phyloP scores from a whole-genome alignment of 1,140 invertebrate species.

The Drosophila varians region DNA sequence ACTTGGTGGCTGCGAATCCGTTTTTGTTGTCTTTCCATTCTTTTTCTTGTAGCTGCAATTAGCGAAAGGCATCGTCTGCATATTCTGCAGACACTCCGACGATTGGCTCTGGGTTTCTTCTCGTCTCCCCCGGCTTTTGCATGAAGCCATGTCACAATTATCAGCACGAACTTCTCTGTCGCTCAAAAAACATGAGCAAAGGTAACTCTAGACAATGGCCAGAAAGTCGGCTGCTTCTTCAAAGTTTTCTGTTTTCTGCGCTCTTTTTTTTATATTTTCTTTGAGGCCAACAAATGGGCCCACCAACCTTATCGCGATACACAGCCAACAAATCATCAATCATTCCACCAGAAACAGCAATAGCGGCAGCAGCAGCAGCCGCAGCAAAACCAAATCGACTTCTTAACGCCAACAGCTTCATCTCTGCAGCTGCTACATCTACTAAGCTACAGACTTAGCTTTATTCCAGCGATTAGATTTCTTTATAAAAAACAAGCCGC shows the following conservation, averaged over 20 bases:
- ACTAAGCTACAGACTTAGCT: constrained; percentile 7
- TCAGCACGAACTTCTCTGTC: constrained; percentile 67
- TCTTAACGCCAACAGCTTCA: constrained; percentile 71
- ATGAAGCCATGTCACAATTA: constrained; percentile 63
- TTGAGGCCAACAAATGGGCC: constrained; percentile 25
- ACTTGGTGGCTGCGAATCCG: constrained; percentile 19
- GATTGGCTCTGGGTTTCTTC: constrained; percentile 14
- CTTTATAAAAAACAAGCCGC: constrained; percentile 28
- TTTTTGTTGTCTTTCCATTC: constrained; percentile 1
- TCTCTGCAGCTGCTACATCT: constrained; percentile 14
- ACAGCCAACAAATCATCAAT: constrained; percentile 73
- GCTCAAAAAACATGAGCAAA: constrained; percentile 58
- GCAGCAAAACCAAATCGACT: constrained; percentile 63
- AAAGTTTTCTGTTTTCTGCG: constrained; percentile 30
- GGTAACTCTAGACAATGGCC: constrained; percentile 59
- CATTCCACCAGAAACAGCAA: constrained; percentile 43
- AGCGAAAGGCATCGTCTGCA: constrained; percentile 33
- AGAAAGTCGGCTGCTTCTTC: constrained; percentile 22
- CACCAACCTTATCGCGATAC: constrained; percentile 54
- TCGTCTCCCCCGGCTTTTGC: constrained; percentile 19
- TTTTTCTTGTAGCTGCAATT: constrained; percentile 35
- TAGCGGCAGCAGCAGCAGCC: constrained; percentile 23
- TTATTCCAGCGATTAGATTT: constrained; percentile 47
- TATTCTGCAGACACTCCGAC: constrained; percentile 19
- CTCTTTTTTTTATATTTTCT: constrained; percentile 17